phyloP scores from a whole-genome alignment of 2,797 vertebrate genomes.

The Paedocypris micromegethes region DNA sequence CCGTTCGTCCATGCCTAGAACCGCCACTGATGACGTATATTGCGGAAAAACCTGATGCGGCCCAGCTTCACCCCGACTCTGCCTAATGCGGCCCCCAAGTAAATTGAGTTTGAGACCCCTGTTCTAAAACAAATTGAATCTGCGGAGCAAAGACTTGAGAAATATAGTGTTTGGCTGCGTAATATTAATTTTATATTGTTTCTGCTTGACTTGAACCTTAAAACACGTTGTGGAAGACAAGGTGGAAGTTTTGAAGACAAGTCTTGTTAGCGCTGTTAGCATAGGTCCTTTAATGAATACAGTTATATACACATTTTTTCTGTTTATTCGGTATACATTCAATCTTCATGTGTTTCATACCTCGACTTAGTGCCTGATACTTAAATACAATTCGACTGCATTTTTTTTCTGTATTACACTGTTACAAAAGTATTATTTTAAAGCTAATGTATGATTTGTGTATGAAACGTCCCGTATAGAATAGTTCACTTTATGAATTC shows the following conservation, averaged over 20 bases:
- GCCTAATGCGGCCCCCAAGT: no score
- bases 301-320: constrained; percentile 4
- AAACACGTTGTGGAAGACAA: no score
- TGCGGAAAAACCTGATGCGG: no score
- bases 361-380: constrained; percentile 26
- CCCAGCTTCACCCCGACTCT: no score
- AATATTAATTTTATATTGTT: constrained; percentile 7
- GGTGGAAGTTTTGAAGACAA: not conserved
- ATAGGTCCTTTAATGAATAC: constrained; percentile 12
- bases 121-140: constrained; percentile 32
- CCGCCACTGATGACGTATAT: no score
- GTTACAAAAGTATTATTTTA: constrained; percentile 1
- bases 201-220: constrained; percentile 5
- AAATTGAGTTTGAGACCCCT: no score
- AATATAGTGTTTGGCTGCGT: constrained; percentile 2
- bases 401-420: no score
- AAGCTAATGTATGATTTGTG: constrained; percentile 12
- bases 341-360: constrained; percentile 16
- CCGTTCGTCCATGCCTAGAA: no score
- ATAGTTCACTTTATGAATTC: not conserved
- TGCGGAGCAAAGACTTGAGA: constrained; percentile 24
- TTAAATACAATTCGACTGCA: constrained; percentile 6
- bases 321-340: not conserved
- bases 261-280: constrained; percentile 13
- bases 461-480: no score